Conservation (phyloP, 1,140 invertebrate species). For the Trichomalopsis sarcophagae region DNA sequence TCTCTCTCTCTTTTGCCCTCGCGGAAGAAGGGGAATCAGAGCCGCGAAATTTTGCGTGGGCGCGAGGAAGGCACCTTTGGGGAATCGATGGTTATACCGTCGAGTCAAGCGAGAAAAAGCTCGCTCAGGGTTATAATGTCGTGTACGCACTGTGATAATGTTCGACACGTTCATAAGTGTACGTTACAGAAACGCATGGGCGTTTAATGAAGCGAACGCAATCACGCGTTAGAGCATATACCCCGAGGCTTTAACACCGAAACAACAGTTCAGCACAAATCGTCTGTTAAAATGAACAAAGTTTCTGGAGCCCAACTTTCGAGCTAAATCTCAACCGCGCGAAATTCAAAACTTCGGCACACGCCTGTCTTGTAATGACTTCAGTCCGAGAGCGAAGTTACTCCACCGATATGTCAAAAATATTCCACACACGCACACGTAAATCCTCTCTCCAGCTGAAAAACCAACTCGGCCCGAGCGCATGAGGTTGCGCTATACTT, state of each 20-base stretch:
- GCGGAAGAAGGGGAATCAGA: too few relatives aligned
- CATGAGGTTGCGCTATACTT: slow-evolving; percentile 53
- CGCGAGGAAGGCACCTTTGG: neutral
- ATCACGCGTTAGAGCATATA: too few relatives aligned
- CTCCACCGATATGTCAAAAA: slow-evolving; percentile 3
- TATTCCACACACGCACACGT: neutral
- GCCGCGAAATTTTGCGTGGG: neutral
- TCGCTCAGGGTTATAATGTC: too few relatives aligned
- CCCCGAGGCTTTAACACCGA: neutral
- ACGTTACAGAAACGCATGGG: too few relatives aligned
- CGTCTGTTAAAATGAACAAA: neutral
- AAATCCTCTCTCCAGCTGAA: slow-evolving; percentile 52
- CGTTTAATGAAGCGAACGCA: too few relatives aligned
- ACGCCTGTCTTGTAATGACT: slow-evolving; percentile 4
- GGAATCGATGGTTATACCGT: too few relatives aligned
- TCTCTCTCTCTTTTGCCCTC: neutral
- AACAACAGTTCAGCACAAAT: neutral
- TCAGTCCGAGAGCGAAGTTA: slow-evolving; percentile 52
- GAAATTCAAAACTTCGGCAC: neutral
- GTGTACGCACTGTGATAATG: too few relatives aligned
- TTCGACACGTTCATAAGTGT: too few relatives aligned
- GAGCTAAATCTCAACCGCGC: neutral
- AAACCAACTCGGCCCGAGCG: slow-evolving; percentile 52
- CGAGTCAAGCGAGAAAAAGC: too few relatives aligned
- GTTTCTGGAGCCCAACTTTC: neutral